Percentiles rank a stretch among this genome's conserved stretches.
Evolutionary conservation across 2,113 vertebrate genomes (phyloP).

Genomic region (Capricornis sumatraensis): DNA sequence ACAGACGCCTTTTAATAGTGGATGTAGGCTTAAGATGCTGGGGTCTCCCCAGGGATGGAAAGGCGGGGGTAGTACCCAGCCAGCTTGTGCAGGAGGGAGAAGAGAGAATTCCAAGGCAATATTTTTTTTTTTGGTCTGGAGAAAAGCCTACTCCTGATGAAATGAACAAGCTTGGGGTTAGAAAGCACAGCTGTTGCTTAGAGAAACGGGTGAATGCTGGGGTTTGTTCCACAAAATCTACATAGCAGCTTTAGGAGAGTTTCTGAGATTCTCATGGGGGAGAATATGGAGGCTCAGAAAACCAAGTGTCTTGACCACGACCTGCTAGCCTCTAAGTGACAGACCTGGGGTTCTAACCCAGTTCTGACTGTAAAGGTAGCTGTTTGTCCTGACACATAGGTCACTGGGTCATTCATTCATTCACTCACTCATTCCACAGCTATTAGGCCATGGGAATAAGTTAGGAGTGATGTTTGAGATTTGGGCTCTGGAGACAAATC

Average conservation of each 20-base stretch:
- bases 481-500: not conserved
- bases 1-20: not conserved
- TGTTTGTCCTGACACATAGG: not conserved
- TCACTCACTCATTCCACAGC: not conserved
- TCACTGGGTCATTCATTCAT: not conserved
- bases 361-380: not conserved
- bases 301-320: not conserved
- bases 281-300: not conserved
- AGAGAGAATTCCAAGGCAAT: not conserved
- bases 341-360: not conserved
- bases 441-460: not conserved
- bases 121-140: not conserved
- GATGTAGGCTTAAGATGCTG: not conserved
- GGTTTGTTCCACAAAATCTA: not conserved
- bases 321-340: not conserved
- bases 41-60: not conserved
- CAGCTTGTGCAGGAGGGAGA: not conserved
- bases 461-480: not conserved
- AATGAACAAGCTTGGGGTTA: not conserved
- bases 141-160: not conserved
- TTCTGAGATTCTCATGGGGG: not conserved
- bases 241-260: not conserved
- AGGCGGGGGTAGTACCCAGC: not conserved
- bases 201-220: not conserved
- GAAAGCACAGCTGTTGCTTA: not conserved